Evolutionary conservation across 1,140 invertebrate species (phyloP), one percentile per base, ranked within the genome.

Genomic region (Telenomus remus): DNA sequence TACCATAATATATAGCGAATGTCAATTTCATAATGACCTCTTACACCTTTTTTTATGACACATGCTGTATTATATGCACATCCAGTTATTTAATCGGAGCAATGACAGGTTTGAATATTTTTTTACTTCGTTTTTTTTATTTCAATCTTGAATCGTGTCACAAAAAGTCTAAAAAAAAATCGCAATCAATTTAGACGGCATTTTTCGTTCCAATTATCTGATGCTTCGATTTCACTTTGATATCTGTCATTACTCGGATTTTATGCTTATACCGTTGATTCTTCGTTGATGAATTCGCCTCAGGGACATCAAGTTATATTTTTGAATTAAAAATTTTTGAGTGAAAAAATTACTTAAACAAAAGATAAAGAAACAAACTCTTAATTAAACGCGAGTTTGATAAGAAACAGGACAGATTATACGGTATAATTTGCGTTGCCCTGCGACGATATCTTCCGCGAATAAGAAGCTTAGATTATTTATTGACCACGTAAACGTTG

Each of bases 1-100:
- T 75, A 81, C 60, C 68, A 79, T 80, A 68, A 63, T 76, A 27
- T 70, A 76, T 81, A 76, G 70, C 65, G 50, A 79, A 80, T 81
- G 78, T 71, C 75, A 65, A 76, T 78, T 76, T 79, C 19, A 79
- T 79, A 54, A 78, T 80, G 69, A 81, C 61, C 56, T 27, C 19
- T 63, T 72, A 65, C 69, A 70, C 43, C n/a, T n/a, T 15, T 43
- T 73, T 27, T 71, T 80, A 73, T 75, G 57, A 65, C 75, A 80
- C 69, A 78, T 71, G 63, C 50, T 66, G 68, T 68, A 59, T 34
- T 59, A 74, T 76, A 65, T 74, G 64, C 70, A 76, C 69, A 76
- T 57, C 55, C 56, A 80, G 42, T 49, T 60, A 69, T 53, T 49
- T n/a, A 60, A 61, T 49, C 72, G 42, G 51, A 76, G 73, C 53